Evolutionary conservation across 2,888 invertebrate genomes (phyloP).

Genomic region (Sesamia inferens): DNA sequence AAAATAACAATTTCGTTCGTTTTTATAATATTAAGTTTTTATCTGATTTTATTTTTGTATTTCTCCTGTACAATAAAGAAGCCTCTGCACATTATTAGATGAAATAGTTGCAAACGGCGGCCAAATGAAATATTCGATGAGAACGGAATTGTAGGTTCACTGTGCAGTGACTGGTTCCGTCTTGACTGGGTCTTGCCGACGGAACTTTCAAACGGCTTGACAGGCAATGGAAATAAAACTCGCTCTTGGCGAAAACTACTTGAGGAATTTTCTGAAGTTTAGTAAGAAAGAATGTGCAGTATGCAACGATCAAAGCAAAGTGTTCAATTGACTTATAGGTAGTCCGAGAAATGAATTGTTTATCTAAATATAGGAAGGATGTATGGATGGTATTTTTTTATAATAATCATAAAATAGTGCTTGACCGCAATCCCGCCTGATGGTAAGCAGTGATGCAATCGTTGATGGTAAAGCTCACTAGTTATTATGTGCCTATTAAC

Average conservation of each 20-base stretch:
- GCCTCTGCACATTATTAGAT: background rate
- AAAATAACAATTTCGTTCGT: background rate
- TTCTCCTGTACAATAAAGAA: background rate
- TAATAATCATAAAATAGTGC: too few relatives aligned
- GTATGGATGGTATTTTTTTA: too few relatives aligned
- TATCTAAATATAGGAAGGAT: too few relatives aligned
- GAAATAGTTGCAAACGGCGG: background rate
- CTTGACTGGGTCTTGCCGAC: constrained; percentile 22
- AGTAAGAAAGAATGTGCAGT: constrained; percentile 1
- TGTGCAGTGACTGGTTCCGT: background rate
- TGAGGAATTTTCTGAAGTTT: background rate
- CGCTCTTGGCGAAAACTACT: constrained; percentile 7
- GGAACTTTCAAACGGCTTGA: constrained; percentile 14
- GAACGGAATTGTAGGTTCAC: background rate
- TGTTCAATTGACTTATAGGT: background rate
- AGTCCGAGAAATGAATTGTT: too few relatives aligned
- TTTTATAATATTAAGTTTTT: background rate
- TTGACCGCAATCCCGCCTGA: too few relatives aligned
- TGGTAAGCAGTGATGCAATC: too few relatives aligned
- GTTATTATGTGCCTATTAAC: too few relatives aligned
- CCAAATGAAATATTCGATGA: background rate
- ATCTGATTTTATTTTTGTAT: background rate
- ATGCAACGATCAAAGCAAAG: background rate
- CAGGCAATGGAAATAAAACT: constrained; percentile 22
- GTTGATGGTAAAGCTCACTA: too few relatives aligned